phyloP scores from a whole-genome alignment of 2,797 vertebrate genomes.

The Thripadectes ignobilis region DNA sequence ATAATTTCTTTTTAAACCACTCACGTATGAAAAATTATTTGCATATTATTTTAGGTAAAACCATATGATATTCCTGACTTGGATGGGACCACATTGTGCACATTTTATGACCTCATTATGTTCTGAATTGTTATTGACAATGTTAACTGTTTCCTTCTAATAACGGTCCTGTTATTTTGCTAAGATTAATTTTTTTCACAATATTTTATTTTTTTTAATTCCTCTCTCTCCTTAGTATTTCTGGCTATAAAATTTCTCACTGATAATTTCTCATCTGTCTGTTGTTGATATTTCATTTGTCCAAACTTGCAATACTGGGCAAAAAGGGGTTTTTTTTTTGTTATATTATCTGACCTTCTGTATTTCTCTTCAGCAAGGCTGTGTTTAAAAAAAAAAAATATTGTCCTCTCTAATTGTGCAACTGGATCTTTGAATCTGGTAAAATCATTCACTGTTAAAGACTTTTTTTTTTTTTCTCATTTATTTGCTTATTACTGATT shows the following conservation, averaged over 20 bases:
- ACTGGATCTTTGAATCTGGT: not conserved
- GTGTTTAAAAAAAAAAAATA: not conserved
- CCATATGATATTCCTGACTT: not conserved
- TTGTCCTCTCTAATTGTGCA: not conserved
- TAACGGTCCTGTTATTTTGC: not conserved
- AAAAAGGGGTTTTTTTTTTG: not conserved
- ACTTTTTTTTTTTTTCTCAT: not conserved
- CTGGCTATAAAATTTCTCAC: not conserved
- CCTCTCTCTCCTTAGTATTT: not conserved
- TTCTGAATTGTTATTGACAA: not conserved
- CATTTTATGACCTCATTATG: not conserved
- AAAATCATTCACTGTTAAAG: not conserved
- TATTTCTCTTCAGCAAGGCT: not conserved
- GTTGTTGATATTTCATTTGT: not conserved
- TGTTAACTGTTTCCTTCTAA: not conserved
- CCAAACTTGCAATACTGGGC: not conserved
- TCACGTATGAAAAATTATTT: not conserved
- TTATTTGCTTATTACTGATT: not conserved
- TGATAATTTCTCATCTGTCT: not conserved
- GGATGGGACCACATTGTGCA: not conserved
- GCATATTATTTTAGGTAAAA: not conserved
- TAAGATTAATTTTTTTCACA: not conserved
- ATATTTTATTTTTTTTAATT: not conserved
- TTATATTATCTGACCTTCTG: not conserved
- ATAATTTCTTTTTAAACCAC: not conserved